Conservation (phyloP, 2,888 invertebrate genomes). For the Coleophora flavipennella region DNA sequence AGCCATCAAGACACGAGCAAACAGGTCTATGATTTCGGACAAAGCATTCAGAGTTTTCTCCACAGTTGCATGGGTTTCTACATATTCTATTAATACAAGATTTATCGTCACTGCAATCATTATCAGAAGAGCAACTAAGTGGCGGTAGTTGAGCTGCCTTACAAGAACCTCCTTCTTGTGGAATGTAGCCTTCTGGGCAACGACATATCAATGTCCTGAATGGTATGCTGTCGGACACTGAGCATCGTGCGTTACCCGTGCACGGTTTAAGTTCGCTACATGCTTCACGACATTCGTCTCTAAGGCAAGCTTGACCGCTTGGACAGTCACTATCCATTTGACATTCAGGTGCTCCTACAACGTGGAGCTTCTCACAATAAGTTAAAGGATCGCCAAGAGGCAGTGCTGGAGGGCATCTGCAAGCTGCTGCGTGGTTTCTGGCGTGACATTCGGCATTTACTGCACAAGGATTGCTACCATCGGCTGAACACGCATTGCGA, state of each 20-base stretch:
- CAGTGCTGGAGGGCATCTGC: slow-evolving; percentile 85
- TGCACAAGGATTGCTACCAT: slow-evolving; percentile 82
- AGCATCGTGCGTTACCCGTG: slow-evolving; percentile 80
- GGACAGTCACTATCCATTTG: slow-evolving; percentile 85
- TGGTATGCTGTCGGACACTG: slow-evolving; percentile 87
- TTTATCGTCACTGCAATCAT: slow-evolving; percentile 83
- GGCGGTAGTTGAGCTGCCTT: slow-evolving; percentile 79
- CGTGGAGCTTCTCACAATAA: slow-evolving; percentile 75
- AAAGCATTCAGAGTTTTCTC: slow-evolving; percentile 85
- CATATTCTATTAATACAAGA: slow-evolving; percentile 91
- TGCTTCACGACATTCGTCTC: slow-evolving; percentile 83
- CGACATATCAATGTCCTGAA: slow-evolving; percentile 91
- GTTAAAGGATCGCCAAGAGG: slow-evolving; percentile 86
- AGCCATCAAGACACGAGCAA: slow-evolving; percentile 88
- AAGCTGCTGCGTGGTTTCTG: slow-evolving; percentile 84
- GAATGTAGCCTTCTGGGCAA: slow-evolving; percentile 88
- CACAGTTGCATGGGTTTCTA: slow-evolving; percentile 90
- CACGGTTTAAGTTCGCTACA: slow-evolving; percentile 85
- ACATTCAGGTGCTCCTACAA: slow-evolving; percentile 78
- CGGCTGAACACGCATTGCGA: slow-evolving; percentile 81
- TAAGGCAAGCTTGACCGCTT: slow-evolving; percentile 84
- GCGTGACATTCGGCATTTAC: slow-evolving; percentile 87
- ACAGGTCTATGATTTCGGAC: slow-evolving; percentile 88
- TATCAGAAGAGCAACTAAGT: slow-evolving; percentile 84
- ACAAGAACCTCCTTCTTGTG: slow-evolving; percentile 85